Conservation (phyloP, 2,797 vertebrate species). For the Myripristis jacobus region DNA sequence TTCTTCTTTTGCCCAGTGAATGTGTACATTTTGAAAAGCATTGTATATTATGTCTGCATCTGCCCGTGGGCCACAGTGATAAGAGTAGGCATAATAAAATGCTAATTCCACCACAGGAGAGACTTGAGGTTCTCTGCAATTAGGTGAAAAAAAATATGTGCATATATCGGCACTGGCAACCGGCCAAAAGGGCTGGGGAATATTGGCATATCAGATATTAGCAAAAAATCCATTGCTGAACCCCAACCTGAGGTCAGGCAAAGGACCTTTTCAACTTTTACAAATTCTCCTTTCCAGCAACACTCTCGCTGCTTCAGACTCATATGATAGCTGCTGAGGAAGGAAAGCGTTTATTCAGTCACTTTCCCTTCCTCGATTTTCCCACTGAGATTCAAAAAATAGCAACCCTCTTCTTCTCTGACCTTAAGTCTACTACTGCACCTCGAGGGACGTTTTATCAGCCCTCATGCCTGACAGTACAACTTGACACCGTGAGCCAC, state of each 20-base stretch:
- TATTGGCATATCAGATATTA: no score
- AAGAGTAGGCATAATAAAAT: no score
- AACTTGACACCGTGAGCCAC: conserved; percentile 45
- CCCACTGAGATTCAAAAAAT: conserved; percentile 52
- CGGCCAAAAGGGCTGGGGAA: no score
- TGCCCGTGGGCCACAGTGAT: no score
- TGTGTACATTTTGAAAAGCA: no score
- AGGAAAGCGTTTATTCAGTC: conserved; percentile 11
- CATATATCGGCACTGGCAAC: no score
- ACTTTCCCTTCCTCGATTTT: conserved; percentile 30
- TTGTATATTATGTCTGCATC: no score
- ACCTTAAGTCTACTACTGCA: conserved; percentile 49
- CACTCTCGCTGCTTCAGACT: conserved; percentile 1
- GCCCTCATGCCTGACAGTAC: background rate
- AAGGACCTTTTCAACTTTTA: conserved; percentile 7
- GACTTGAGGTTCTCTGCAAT: no score
- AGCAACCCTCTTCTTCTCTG: conserved; percentile 49
- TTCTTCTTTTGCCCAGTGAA: no score
- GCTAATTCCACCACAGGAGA: no score
- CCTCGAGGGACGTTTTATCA: conserved; percentile 62
- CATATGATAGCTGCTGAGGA: conserved; percentile 2
- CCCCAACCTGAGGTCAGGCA: conserved; percentile 9
- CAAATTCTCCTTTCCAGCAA: background rate
- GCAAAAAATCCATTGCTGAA: no score
- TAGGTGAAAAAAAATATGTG: no score